Conservation (phyloP, 2,888 invertebrate genomes). For the Selenia dentaria region DNA sequence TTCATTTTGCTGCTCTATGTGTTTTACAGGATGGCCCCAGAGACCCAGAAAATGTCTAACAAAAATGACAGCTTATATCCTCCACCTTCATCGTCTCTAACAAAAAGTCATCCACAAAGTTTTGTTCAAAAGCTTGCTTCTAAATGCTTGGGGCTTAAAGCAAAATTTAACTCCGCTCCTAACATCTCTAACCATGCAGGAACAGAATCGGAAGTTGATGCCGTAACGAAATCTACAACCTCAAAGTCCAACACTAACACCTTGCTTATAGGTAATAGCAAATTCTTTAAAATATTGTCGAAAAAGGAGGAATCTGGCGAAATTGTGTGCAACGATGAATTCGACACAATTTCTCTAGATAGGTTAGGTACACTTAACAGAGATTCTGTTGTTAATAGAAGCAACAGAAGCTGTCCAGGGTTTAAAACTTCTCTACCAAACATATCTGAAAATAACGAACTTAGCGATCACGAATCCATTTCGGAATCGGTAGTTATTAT, state of each 20-base stretch:
- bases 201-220: conserved; percentile 63
- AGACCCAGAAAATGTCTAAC: conserved; percentile 79
- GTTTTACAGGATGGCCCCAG: conserved; percentile 81
- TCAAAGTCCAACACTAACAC: conserved; percentile 63
- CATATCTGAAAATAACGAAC: conserved; percentile 76
- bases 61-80: conserved; percentile 69
- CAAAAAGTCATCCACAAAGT: conserved; percentile 74
- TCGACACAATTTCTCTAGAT: conserved; percentile 78
- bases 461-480: conserved; percentile 64
- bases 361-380: conserved; percentile 72
- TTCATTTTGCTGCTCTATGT: conserved; percentile 74
- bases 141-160: conserved; percentile 79
- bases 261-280: conserved; percentile 75
- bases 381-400: conserved; percentile 73
- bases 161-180: conserved; percentile 80
- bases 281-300: conserved; percentile 75
- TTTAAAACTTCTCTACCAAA: conserved; percentile 78
- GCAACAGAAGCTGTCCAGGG: conserved; percentile 77
- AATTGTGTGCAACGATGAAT: conserved; percentile 74
- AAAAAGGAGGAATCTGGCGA: conserved; percentile 78
- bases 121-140: conserved; percentile 83
- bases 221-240: conserved; percentile 58
- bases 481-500: conserved; percentile 52
- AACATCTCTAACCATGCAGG: conserved; percentile 71
- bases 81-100: conserved; percentile 75